phyloP scores from a whole-genome alignment of 2,797 vertebrate genomes.

The Hypotaenidia philippensis region DNA sequence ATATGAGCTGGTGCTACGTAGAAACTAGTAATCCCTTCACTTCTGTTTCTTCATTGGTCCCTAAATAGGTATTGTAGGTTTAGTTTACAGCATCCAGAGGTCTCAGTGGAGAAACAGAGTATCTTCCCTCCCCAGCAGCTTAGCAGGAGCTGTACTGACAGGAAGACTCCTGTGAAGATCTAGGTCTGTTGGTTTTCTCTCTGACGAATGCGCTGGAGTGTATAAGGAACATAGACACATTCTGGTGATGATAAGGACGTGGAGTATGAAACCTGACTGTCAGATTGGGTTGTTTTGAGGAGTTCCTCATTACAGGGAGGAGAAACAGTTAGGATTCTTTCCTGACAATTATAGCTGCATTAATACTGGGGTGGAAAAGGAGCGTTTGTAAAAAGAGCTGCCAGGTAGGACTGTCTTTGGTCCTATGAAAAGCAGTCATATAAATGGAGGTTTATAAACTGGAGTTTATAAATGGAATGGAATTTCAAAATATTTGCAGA shows the following conservation, averaged over 20 bases:
- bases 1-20: accelerated
- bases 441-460: background rate
- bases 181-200: background rate
- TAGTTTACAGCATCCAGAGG: background rate
- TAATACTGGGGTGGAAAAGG: background rate
- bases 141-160: background rate
- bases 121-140: background rate
- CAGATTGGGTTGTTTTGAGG: background rate
- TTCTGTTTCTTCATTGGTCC: background rate
- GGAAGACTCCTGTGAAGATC: background rate
- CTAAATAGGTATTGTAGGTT: background rate
- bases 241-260: background rate
- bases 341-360: background rate
- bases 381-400: background rate
- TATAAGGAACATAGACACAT: background rate
- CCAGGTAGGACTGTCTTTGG: background rate
- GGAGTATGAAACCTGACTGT: background rate
- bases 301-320: background rate
- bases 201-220: accelerated
- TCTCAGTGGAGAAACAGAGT: background rate
- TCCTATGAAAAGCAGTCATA: background rate
- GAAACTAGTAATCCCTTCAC: background rate
- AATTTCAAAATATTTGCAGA: conserved; percentile 58
- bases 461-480: no score
- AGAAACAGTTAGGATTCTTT: background rate